phyloP scores from a whole-genome alignment of 92 coral and sea anemone species.

The Pocillopora grandis region DNA sequence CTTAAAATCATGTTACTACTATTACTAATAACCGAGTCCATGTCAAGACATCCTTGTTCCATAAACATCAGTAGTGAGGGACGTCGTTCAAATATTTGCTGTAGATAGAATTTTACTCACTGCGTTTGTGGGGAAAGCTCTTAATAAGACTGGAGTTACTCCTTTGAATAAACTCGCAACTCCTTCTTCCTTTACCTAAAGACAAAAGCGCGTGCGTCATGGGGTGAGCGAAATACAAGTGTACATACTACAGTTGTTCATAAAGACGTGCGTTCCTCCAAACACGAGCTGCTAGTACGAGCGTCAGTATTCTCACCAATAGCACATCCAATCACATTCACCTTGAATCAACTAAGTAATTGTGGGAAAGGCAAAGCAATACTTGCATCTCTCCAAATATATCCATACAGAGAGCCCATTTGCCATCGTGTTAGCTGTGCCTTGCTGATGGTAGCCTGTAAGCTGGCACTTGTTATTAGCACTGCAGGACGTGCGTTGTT shows the following conservation, averaged over 20 bases:
- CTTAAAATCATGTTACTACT: too few relatives aligned
- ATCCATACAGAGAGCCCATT: too few relatives aligned
- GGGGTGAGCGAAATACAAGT: not conserved
- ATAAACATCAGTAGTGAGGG: not conserved
- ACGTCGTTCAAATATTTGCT: not conserved
- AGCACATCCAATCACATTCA: too few relatives aligned
- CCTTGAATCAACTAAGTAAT: too few relatives aligned
- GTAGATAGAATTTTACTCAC: conserved; percentile 36
- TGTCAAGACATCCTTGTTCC: not conserved
- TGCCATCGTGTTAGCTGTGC: too few relatives aligned
- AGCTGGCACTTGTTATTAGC: too few relatives aligned
- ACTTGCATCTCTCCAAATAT: too few relatives aligned
- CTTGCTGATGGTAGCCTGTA: too few relatives aligned
- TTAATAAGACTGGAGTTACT: conserved; percentile 65
- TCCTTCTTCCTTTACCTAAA: conserved; percentile 67
- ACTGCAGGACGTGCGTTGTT: too few relatives aligned
- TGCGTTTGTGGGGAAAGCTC: conserved; percentile 79
- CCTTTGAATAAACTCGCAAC: conserved; percentile 67
- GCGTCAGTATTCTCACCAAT: too few relatives aligned
- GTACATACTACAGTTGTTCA: not conserved
- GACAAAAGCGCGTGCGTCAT: not conserved
- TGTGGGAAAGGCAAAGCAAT: too few relatives aligned
- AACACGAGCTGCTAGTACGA: too few relatives aligned
- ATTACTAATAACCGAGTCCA: not conserved
- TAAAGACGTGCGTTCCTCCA: not conserved